Base-by-base conservation (phyloP, 2,797 vertebrate species). In the Rhinogobio ventralis region DNA sequence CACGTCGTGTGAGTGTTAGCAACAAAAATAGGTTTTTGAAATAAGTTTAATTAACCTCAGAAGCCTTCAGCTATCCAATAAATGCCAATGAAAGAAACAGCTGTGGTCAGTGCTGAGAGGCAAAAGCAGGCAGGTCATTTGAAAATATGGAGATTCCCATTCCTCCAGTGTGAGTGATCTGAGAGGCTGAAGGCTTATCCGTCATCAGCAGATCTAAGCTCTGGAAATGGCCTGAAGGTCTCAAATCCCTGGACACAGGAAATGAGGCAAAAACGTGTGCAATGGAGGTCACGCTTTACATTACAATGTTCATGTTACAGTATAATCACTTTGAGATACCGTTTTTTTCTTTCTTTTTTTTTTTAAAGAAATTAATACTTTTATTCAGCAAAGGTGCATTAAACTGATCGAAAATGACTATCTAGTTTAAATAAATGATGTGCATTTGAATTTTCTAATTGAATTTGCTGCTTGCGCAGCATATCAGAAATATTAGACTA, bases 61-160 rank as follows among this genome's bases (percentile, higher is more conserved):
- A 45, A 62, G 55, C 55, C 39, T 62, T 15, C 36, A 84, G 36
- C 66, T 55, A 51, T 72, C 36, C 20, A 83, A 49, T 72, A 42
- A 60, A 46, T 28, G 33, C 23, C 23, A 51, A 51, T 36, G 42
- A 49, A 66, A 39, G 55, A 19, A 66, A 49, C 60, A 66, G 42
- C 28, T 66, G 78, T 67, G 28, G 19, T 79, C 19, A 51, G 78
- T 79, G 78, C 77, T 66, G 19, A 67, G 62, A 79, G 77, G 76
- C 76, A 66, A 79, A 62, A 79, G 39, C 57, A 78, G 30, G 13
- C 51, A 14, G 53, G 77, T 66, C 60, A 79, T 33, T 36, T 19
- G 28, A 33, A 67, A 79, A 67, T 79, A 66, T 66, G 55, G 9
- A 79, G 76, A 79, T 64, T 64, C 25, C 36, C 25, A 79, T 64